Percentiles rank a stretch among this genome's conserved stretches.
phyloP scores from a whole-genome alignment of 2,113 vertebrate genomes.

The Dromiciops gliroides region DNA sequence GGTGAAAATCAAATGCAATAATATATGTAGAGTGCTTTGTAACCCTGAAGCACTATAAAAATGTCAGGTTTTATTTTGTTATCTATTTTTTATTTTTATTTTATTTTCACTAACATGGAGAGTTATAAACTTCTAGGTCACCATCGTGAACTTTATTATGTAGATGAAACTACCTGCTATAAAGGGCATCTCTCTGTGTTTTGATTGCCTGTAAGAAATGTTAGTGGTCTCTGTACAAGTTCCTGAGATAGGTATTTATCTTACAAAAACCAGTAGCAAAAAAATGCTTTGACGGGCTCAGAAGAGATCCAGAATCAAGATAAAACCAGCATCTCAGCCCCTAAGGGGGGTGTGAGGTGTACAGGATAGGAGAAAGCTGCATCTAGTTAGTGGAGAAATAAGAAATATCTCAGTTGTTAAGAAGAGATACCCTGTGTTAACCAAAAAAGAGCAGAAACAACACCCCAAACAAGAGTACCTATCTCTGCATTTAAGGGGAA shows the following conservation, averaged over 20 bases:
- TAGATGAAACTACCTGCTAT: not conserved
- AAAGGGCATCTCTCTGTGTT: not conserved
- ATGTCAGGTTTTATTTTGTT: not conserved
- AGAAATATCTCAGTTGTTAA: not conserved
- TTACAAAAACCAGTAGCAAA: not conserved
- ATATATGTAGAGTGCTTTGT: not conserved
- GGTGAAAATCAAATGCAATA: not conserved
- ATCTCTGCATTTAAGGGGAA: not conserved
- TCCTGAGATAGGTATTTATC: not conserved
- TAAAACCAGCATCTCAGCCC: not conserved
- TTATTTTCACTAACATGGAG: conserved; percentile 25
- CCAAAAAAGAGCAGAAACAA: not conserved
- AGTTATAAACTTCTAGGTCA: conserved; percentile 12
- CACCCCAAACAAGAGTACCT: not conserved
- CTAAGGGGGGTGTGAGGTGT: not conserved
- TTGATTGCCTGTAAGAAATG: not conserved
- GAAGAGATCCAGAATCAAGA: not conserved
- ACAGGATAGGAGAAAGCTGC: not conserved
- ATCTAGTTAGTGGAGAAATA: not conserved
- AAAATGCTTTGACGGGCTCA: not conserved
- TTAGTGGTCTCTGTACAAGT: not conserved
- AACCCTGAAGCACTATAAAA: not conserved
- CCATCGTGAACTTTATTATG: not conserved
- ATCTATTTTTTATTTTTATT: not conserved
- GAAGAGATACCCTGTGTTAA: not conserved